Percentiles rank a stretch among this genome's conserved stretches.
phyloP scores from a whole-genome alignment of 2,797 vertebrate genomes.

The Denticeps clupeoides region DNA sequence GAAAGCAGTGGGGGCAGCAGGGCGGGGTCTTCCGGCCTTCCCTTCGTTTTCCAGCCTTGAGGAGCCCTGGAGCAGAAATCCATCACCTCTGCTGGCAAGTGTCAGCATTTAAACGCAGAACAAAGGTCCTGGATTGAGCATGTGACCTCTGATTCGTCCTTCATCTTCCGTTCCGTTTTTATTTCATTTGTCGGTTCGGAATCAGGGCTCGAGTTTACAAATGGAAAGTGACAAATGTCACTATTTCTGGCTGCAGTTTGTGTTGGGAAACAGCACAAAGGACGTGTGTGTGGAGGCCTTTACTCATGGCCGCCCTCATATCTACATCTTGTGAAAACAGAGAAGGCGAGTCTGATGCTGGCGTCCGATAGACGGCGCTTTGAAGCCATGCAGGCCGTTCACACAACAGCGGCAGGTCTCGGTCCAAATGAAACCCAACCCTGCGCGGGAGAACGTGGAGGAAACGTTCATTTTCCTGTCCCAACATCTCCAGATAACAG shows the following conservation, averaged over 20 bases:
- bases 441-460: slow-evolving; percentile 12
- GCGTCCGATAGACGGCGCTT: slow-evolving; percentile 23
- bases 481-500: slow-evolving; percentile 23
- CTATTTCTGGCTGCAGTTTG: no score
- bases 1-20: no score
- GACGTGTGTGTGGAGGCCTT: background rate
- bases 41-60: no score
- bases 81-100: no score
- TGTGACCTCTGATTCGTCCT: no score
- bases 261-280: background rate
- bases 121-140: no score
- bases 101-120: no score
- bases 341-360: slow-evolving; percentile 18
- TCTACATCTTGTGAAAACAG: slow-evolving; percentile 28
- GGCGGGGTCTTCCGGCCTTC: no score
- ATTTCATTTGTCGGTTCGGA: slow-evolving; percentile 39
- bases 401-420: slow-evolving; percentile 17
- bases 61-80: no score
- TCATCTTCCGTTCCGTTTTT: no score
- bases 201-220: slow-evolving; percentile 20
- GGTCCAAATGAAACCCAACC: slow-evolving; percentile 27
- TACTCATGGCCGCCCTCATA: background rate
- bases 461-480: slow-evolving; percentile 26
- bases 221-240: no score
- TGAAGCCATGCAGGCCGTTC: slow-evolving; percentile 27